Conservation (phyloP, 1,140 invertebrate species). For the Megalopta genalis region DNA sequence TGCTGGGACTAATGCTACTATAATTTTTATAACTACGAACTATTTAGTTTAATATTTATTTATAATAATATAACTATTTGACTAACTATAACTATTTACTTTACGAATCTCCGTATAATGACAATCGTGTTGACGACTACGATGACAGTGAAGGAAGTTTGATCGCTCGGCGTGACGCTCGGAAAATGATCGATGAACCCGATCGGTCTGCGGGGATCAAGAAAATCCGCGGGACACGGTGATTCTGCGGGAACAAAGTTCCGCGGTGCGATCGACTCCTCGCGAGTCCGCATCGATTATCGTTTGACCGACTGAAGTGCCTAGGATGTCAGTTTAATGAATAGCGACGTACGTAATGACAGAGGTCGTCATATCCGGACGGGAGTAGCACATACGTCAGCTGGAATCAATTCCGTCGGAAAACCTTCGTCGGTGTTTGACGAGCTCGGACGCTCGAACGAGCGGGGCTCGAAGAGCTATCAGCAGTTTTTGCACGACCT, state of each 20-base stretch:
- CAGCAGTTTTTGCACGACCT: constrained; percentile 29
- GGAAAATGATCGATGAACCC: constrained; percentile 14
- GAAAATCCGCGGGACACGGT: neutral
- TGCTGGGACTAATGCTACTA: too few relatives aligned
- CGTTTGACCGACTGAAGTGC: constrained; percentile 65
- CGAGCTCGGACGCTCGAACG: constrained; percentile 44
- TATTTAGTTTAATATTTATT: too few relatives aligned
- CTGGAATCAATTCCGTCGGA: constrained; percentile 54
- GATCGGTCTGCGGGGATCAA: constrained; percentile 23
- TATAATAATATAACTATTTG: too few relatives aligned
- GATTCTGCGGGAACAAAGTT: constrained; percentile 3
- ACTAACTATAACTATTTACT: too few relatives aligned
- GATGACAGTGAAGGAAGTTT: neutral
- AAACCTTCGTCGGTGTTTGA: constrained; percentile 57
- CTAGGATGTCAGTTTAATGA: constrained; percentile 69
- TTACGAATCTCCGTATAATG: too few relatives aligned
- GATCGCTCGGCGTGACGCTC: too few relatives aligned
- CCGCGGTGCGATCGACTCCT: neutral
- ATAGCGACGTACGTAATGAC: constrained; percentile 68
- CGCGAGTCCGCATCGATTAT: constrained; percentile 62
- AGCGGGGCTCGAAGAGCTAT: constrained; percentile 21
- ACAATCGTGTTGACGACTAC: too few relatives aligned
- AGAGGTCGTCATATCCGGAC: constrained; percentile 64
- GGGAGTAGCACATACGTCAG: constrained; percentile 31
- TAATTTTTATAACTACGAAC: too few relatives aligned